Evolutionary conservation across 2,888 invertebrate genomes (phyloP).

Genomic region (Drosophila robusta): DNA sequence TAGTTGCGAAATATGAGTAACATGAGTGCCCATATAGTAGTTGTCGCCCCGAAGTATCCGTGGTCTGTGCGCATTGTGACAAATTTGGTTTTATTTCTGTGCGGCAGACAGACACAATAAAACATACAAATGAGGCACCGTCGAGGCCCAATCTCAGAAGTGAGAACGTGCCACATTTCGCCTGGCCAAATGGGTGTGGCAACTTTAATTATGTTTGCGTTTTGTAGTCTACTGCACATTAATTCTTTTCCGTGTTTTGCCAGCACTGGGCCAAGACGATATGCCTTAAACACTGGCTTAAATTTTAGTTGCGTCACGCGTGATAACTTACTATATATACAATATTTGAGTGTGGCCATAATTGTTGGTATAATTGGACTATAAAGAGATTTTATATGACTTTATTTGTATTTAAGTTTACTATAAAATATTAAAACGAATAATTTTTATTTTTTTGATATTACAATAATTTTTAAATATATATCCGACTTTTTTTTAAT

Average conservation of each 20-base stretch:
- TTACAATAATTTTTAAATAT: too few relatives aligned
- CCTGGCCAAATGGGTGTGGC: conserved; percentile 64
- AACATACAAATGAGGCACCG: conserved; percentile 51
- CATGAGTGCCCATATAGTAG: too few relatives aligned
- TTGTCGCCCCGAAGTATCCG: conserved; percentile 5
- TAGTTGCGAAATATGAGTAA: conserved; percentile 75
- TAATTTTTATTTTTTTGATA: too few relatives aligned
- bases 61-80: conserved; percentile 56
- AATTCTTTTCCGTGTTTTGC: conserved; percentile 60
- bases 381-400: too few relatives aligned
- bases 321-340: not conserved
- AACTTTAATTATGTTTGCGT: conserved; percentile 79
- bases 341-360: not conserved
- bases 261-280: conserved; percentile 8
- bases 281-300: conserved; percentile 12
- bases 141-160: conserved; percentile 19
- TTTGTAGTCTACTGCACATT: conserved; percentile 58
- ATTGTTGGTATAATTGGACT: not conserved
- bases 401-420: too few relatives aligned
- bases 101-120: conserved; percentile 61
- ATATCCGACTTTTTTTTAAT: too few relatives aligned
- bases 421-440: too few relatives aligned
- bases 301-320: not conserved
- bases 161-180: conserved; percentile 29
- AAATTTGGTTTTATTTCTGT: conserved; percentile 76